phyloP scores from a whole-genome alignment of 2,888 invertebrate species.

The Sarcophaga variegata region DNA sequence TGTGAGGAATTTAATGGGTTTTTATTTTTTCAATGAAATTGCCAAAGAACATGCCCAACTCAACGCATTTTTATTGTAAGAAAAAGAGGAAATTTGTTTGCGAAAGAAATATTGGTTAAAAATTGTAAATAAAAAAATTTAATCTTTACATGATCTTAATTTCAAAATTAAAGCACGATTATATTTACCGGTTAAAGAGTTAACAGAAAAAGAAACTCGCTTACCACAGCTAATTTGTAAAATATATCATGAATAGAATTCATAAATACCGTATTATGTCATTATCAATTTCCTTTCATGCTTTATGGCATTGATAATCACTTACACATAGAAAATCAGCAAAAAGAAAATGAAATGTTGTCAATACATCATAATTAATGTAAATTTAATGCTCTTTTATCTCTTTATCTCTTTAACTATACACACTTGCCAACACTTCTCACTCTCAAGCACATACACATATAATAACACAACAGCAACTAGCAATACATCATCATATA shows the following conservation, averaged over 20 bases:
- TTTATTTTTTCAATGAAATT: constrained; percentile 54
- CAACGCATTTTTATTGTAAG: background rate
- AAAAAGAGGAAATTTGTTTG: background rate
- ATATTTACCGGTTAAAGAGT: too few relatives aligned
- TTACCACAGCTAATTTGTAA: constrained; percentile 11
- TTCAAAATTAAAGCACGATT: too few relatives aligned
- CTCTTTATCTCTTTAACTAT: too few relatives aligned
- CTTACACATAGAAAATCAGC: too few relatives aligned
- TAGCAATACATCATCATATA: too few relatives aligned
- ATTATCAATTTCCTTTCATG: background rate
- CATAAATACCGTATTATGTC: constrained; percentile 11
- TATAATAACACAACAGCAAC: background rate
- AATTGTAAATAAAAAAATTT: background rate
- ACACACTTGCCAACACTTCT: too few relatives aligned
- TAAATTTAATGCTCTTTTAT: constrained; percentile 6
- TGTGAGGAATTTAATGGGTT: constrained; percentile 61
- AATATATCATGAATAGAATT: background rate
- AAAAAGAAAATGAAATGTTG: too few relatives aligned
- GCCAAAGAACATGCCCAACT: constrained; percentile 56
- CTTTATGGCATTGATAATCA: too few relatives aligned
- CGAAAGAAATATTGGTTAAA: background rate
- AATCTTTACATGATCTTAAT: background rate
- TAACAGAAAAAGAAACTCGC: background rate
- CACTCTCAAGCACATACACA: background rate
- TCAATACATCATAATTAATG: constrained; percentile 44